phyloP scores from a whole-genome alignment of 2,113 vertebrate genomes.

The Accipiter cooperii region DNA sequence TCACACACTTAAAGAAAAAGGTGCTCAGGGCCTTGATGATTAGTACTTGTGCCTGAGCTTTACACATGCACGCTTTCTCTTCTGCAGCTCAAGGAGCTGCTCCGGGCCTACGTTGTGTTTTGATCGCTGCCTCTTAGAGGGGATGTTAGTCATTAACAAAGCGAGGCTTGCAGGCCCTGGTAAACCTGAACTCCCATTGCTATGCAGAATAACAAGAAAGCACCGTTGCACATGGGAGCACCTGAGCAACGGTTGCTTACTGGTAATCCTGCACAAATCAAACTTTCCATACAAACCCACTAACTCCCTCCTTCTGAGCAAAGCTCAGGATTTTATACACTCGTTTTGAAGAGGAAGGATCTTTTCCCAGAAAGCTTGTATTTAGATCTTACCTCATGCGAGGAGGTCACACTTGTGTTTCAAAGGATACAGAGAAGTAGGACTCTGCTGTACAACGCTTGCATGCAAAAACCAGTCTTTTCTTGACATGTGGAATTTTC shows the following conservation, averaged over 20 bases:
- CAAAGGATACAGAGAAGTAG: neutral
- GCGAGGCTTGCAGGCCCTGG: neutral
- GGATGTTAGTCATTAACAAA: neutral
- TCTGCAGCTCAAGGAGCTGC: neutral
- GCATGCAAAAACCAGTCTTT: neutral
- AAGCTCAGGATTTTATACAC: neutral
- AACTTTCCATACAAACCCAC: neutral
- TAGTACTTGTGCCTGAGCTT: neutral
- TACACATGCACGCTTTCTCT: fast-evolving
- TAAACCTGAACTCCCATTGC: neutral
- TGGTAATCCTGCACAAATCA: neutral
- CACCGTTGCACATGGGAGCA: too few relatives aligned
- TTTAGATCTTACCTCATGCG: neutral
- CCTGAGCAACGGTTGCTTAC: neutral
- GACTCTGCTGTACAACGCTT: neutral
- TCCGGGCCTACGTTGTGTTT: neutral
- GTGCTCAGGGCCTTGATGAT: too few relatives aligned
- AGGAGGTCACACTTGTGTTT: neutral
- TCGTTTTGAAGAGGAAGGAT: neutral
- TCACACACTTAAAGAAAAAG: too few relatives aligned
- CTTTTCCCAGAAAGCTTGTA: neutral
- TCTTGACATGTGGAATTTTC: neutral
- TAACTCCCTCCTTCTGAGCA: too few relatives aligned
- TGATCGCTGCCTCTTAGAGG: neutral
- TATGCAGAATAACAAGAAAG: neutral